Evolutionary conservation across 2,113 vertebrate genomes (phyloP), one percentile per base, ranked within the genome.

Genomic region (Hiodon tergisus): DNA sequence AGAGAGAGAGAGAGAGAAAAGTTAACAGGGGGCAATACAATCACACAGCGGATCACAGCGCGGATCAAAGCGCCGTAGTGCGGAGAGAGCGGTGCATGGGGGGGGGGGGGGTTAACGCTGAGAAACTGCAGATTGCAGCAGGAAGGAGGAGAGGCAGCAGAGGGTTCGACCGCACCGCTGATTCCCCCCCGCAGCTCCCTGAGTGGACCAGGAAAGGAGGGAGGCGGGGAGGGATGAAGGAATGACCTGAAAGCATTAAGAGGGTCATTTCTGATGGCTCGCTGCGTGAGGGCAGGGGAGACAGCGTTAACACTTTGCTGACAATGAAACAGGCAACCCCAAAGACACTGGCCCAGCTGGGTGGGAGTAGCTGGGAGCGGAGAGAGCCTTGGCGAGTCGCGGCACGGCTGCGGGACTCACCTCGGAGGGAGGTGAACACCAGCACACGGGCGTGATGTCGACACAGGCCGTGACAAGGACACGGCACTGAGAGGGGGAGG

Each of bases 11-110:
- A 74, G 69, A 81, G 65, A 78, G 75, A 86, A 72, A 71, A 50
- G 77, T 86, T 84, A 81, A 72, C 73, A 79, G 63, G 70, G 60
- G 73, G 66, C 50, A 77, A 57, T 78, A 62, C 58, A 61, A 67
- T 47, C 63, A 82, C 62, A 71, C 53, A 72, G 79, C 66, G 73
- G 73, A 76, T 75, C 72, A 65, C 74, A 31, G 31, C 31, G 31
- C 31, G 31, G 31, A 31, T 31, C 31, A 31, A 31, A 31, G 31
- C 31, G 77, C 76, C 65, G 73, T 78, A 80, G 82, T 85, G 83
- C 77, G 83, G 80, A 82, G 73, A 80, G 69, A 82, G 55, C 72
- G 55, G 63, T 67, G 74, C 70, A 57, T 47, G 48, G 63, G 47
- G 67, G 76, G 61, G 69, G 70, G 71, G 63, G 59, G 16, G 31